Evolutionary conservation across 2,797 vertebrate species (phyloP), one percentile per base, ranked within the genome.

Genomic region (Arnoldichthys spilopterus): DNA sequence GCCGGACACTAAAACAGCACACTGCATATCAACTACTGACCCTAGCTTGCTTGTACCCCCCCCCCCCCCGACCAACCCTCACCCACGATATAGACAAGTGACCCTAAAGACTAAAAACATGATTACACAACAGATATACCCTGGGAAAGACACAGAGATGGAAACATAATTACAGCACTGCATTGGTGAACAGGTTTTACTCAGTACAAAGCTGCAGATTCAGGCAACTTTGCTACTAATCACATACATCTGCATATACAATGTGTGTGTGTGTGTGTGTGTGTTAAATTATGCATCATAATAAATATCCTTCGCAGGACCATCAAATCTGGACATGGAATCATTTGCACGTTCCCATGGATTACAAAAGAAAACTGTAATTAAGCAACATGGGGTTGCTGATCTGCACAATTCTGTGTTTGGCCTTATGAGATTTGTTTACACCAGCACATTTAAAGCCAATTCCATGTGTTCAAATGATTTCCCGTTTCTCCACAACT

Each of bases 1-100:
- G 51, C 28, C 26, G 26, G 49, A 61, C 28, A 77, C 26, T 49
- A 69, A 32, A 70, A 34, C n/a, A 70, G 28, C 18, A 34, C 74
- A 81, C 86, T 91, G 90, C 90, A 91, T 91, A 92, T 90, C 87
- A 91, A 92, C 86, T 87, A 88, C 85, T 87, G 86, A 88, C 85
- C 59, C 70, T 34, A 59, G 54, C n/a, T 32, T 30, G 24, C 11
- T 66, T 12, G 12, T 32, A 28, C 72, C 32, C 45, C 5, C 12
- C 11, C 56, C 51, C 67, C 22, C 56, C 32, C 40, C 22, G n/a
- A n/a, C 32, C 12, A 18, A 30, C 47, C 53, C 5, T 20, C 30
- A 62, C 30, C 8, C 18, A 22, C 18, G 11, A 18, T 32, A 37
- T 9, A 34, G 30, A 63, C 32, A 37, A 63, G 32, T 63, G 61